Conservation (phyloP, 1,140 invertebrate species). For the Megalonaias nervosa region DNA sequence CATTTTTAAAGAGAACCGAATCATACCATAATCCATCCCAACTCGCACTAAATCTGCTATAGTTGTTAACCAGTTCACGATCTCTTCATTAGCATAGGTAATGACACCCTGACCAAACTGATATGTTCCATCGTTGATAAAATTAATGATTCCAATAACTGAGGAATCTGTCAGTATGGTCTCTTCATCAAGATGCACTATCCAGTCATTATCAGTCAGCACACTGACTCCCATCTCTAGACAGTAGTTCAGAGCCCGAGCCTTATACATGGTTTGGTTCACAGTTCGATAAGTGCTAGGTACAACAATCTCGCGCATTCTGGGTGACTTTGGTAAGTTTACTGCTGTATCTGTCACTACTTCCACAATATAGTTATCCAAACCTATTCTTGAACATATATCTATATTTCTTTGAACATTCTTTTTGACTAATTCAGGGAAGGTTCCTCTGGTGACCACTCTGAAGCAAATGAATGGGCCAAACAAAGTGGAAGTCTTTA, state of each 20-base stretch:
- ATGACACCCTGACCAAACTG: conserved; percentile 98
- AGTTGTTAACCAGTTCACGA: conserved; percentile 98
- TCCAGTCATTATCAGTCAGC: conserved; percentile 92
- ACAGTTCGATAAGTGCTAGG: conserved; percentile 89
- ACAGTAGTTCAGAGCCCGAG: conserved; percentile 95
- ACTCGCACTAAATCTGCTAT: conserved; percentile 97
- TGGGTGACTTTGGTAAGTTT: conserved; percentile 80
- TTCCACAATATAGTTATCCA: conserved; percentile 98
- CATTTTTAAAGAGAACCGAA: conserved; percentile 92
- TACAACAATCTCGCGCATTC: conserved; percentile 88
- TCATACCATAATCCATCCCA: conserved; percentile 91
- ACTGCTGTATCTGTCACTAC: conserved; percentile 95
- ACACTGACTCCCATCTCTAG: conserved; percentile 91
- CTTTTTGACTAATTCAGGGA: conserved; percentile 88
- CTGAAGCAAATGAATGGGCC: conserved; percentile 97
- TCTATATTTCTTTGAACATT: conserved; percentile 93
- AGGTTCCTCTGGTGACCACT: conserved; percentile 96
- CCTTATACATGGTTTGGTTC: conserved; percentile 94
- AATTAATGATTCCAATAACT: conserved; percentile 91
- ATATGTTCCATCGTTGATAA: conserved; percentile 93
- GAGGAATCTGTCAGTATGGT: conserved; percentile 95
- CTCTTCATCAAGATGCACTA: conserved; percentile 98
- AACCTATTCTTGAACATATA: conserved; percentile 88
- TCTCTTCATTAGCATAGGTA: conserved; percentile 96
- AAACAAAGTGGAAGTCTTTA: conserved; percentile 90